Evolutionary conservation across 1,140 invertebrate species (phyloP), one percentile per base, ranked within the genome.

Genomic region (Radopholus similis): DNA sequence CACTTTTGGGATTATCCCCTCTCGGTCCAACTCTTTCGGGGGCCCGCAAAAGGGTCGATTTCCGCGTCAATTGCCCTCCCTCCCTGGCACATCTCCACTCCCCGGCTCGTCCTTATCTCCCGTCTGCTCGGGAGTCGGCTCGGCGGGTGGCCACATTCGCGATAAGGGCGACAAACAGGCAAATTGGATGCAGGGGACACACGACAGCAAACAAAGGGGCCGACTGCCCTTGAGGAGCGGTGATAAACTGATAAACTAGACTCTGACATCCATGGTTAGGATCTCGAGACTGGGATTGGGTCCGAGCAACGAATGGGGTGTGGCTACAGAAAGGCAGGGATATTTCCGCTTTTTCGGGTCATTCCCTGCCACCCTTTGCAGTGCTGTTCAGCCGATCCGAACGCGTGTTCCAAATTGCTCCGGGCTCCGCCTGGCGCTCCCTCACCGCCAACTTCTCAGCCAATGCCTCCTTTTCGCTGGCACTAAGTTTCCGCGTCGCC

Each of bases 341-440:
- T 40, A n/a, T 32, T 11, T 59, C 26, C 26, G 30, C 35, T 58
- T 32, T 37, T 13, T 11, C 13, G 23, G n/a, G 34, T 15, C 21
- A 40, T 64, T 64, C 42, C n/a, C n/a, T n/a, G 35, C 26, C 35
- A 68, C 30, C 38, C 28, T 34, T 23, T 68, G 44, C 23, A 68
- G 21, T 53, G 23, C n/a, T 63, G 37, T 40, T 51, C 8, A 26
- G 56, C 28, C 8, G 49, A 21, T 15, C 28, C n/a, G n/a, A 28
- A 18, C 42, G 64, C 34, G 35, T 34, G 44, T 66, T 38, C 38
- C 64, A 60, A 18, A 18, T 44, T 18, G 28, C 58, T 21, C 53
- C 44, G 18, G 64, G 57, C 13, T 30, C 30, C 23, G 26, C 9
- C 32, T 68, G 65, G 65, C 26, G 32, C 37, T 34, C 32, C 11